Conservation (phyloP, 2,888 invertebrate genomes). For the Lypha dubia region DNA sequence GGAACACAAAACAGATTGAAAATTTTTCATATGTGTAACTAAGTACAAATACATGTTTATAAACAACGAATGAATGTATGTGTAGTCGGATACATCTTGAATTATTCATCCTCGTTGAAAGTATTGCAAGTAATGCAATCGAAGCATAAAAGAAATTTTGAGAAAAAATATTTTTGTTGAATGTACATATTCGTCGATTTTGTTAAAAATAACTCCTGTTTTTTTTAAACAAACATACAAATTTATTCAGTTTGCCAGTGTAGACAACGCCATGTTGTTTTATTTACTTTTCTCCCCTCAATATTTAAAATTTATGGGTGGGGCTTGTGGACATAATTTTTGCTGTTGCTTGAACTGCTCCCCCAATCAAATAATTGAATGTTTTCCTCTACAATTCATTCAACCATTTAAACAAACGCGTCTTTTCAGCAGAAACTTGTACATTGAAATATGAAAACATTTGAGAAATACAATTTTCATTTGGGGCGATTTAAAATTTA, state of each 20-base stretch:
- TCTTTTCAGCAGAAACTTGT: not conserved
- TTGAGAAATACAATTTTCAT: not conserved
- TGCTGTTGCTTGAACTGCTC: slow-evolving; percentile 38
- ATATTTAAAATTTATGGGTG: slow-evolving; percentile 58
- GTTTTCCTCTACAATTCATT: slow-evolving; percentile 35
- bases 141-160: not conserved
- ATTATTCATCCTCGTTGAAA: not conserved
- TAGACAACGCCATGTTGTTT: slow-evolving; percentile 67
- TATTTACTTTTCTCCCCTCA: slow-evolving; percentile 22
- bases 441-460: slow-evolving; percentile 24
- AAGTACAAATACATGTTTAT: not conserved
- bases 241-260: slow-evolving; percentile 6
- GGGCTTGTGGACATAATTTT: slow-evolving; percentile 64
- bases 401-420: not conserved
- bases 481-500: not conserved
- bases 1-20: not conserved
- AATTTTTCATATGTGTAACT: not conserved
- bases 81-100: not conserved
- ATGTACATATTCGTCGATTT: not conserved
- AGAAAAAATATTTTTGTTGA: not conserved
- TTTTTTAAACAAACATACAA: not conserved
- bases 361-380: slow-evolving; percentile 65
- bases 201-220: not conserved
- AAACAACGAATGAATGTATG: not conserved
- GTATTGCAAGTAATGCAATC: not conserved